A percentile compares a stretch with the other conserved stretches of the same genome.
Conservation (phyloP, 2,113 vertebrate genomes). For the Semicossyphus pulcher region DNA sequence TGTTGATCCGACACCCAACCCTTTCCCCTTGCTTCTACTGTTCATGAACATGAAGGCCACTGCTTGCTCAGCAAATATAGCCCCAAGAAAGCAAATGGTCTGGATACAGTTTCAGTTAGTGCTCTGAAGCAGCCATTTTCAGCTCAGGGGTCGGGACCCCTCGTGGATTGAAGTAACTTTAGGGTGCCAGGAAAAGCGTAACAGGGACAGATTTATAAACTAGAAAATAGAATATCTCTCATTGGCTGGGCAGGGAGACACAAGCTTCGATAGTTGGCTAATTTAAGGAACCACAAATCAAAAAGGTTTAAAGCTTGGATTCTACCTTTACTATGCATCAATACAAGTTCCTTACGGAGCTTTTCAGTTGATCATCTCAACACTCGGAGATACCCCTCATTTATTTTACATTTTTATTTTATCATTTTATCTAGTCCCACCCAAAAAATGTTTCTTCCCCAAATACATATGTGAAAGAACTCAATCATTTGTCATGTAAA, state of each 20-base stretch:
- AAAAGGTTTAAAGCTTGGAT: too few species aligned
- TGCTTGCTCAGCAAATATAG: not conserved
- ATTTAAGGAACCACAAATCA: too few species aligned
- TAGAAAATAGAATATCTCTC: not conserved
- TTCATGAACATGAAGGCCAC: not conserved
- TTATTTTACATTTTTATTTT: slow-evolving; percentile 3
- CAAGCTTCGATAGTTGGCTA: not conserved
- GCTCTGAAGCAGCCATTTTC: slow-evolving; percentile 11
- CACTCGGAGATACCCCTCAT: not conserved
- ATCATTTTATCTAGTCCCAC: too few species aligned
- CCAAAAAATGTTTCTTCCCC: too few species aligned
- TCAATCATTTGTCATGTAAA: too few species aligned
- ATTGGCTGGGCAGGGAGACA: not conserved
- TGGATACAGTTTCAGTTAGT: slow-evolving; percentile 26
- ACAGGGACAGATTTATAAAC: not conserved
- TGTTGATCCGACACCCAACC: not conserved
- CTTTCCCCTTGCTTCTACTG: not conserved
- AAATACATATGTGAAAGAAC: too few species aligned
- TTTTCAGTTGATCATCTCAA: not conserved
- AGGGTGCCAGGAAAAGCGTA: not conserved
- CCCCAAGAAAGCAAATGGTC: slow-evolving; percentile 19
- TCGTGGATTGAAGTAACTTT: not conserved
- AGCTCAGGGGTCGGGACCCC: slow-evolving; percentile 7
- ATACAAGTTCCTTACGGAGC: too few species aligned
- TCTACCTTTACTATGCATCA: too few species aligned